Evolutionary conservation across 2,113 vertebrate species (phyloP), one percentile per base, ranked within the genome.

Genomic region (Grammomys surdaster): DNA sequence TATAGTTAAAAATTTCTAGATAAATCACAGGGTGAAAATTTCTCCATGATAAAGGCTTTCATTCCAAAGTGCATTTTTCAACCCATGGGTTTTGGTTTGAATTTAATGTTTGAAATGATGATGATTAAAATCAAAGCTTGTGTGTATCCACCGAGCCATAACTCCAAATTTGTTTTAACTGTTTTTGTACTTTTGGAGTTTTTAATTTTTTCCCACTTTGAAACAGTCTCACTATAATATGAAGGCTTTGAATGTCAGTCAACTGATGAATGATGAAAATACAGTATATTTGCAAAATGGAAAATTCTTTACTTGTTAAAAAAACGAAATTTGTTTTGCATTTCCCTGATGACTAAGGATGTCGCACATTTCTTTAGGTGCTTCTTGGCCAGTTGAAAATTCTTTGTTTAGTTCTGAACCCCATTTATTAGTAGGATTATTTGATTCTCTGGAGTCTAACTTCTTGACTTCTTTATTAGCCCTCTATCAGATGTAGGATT

Each of bases 1-100:
- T 5, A 22, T 4, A 17, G 56, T 88, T 24, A 58, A 88, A 93
- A 90, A 67, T 58, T 95, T 96, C 73, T 93, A 89, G 63, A 60
- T 89, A 6, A 9, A 40, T 7, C 60, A 65, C 24, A 31, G 8
- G 24, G 36, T 40, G 22, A 84, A 84, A 26, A 40, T 82, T 82
- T 82, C 31, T 60, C 12, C n/a, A 60, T 8, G 28, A 33, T 28
- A 33, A 9, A 54, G 4, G 54, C 24, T 58, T 78, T 58, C 54
- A 81, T 81, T 58, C 9, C 5, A 54, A 78, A 78, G 76, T 78
- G 14, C 16, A 33, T 4, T 78, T 78, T 78, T 78, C 26, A 77
- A 26, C 43, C 14, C 26, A 3, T 17, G 26, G 73, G 13, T 8
- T 51, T 78, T 51, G 70, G 36, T 20, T 72, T 72, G 36, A 6